Evolutionary conservation across 1,140 invertebrate genomes (phyloP).

Genomic region (Sitophilus oryzae): DNA sequence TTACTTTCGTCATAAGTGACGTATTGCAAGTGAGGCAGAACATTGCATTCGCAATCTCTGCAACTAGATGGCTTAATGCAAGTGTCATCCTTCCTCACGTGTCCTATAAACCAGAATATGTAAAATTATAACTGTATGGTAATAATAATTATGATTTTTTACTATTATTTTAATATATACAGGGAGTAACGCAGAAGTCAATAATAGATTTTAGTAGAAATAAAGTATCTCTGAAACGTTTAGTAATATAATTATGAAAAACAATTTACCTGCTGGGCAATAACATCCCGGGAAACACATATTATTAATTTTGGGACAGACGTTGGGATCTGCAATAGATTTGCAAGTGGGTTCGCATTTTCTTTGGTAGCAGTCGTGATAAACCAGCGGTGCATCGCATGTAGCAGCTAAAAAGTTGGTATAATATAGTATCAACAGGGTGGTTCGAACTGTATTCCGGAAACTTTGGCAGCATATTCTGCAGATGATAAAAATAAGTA

Average conservation of each 20-base stretch:
- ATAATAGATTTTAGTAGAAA: too few relatives aligned
- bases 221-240: too few relatives aligned
- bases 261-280: conserved; percentile 62
- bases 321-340: conserved; percentile 51
- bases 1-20: conserved; percentile 67
- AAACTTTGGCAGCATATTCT: too few relatives aligned
- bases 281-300: conserved; percentile 77
- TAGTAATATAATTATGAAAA: too few relatives aligned
- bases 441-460: too few relatives aligned
- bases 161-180: too few relatives aligned
- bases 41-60: conserved; percentile 71
- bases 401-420: conserved; percentile 50
- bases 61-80: conserved; percentile 68
- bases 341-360: conserved; percentile 68
- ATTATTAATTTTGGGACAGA: conserved; percentile 55
- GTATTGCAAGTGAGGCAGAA: conserved; percentile 64
- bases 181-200: too few relatives aligned
- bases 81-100: conserved; percentile 59
- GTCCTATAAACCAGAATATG: too few relatives aligned
- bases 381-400: conserved; percentile 66
- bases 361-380: conserved; percentile 70
- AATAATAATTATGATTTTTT: too few relatives aligned
- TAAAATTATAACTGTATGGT: too few relatives aligned
- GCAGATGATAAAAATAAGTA: too few relatives aligned
- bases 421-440: too few relatives aligned